Base-by-base conservation (phyloP, 2,113 vertebrate genomes). In the Oophaga pumilio region DNA sequence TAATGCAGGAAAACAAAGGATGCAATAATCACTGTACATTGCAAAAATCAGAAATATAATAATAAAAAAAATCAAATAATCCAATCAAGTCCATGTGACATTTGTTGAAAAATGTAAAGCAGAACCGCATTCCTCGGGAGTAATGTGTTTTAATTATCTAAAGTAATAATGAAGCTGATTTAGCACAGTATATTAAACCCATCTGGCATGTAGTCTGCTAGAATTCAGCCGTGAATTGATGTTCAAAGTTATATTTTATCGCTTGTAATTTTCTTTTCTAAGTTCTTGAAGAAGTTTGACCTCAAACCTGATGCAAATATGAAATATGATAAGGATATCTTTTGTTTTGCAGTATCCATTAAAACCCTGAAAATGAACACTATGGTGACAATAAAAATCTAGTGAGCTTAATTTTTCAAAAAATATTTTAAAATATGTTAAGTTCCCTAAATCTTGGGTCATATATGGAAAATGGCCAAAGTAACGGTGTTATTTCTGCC, bases 181-280 rank as follows among this genome's bases (percentile, higher is more conserved):
- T 53, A 90, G 81, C 90, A 68, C 56, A 71, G 33, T 53, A 84
- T 89, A 88, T 69, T 62, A 83, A 80, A 88, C 62, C 53, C 57
- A 83, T 88, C 87, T 87, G 57, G 43, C 8, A 89, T 85, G 52
- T 74, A 84, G 89, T 81, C 90, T 91, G 91, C 89, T 82, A 69
- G 66, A 92, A 89, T 80, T 73, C 92, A 93, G 90, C 88, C 87
- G 89, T 92, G 89, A 92, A 91, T 88, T 91, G 89, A 66, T 88
- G 11, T 9, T 82, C 87, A 88, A 88, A 84, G 81, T 88, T 88
- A 87, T 87, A 83, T 82, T 87, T 87, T 87, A 88, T 88, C 50
- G 69, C 87, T 77, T 76, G 60, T 56, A 76, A 88, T 88, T 76
- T 87, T 83, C 87, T 88, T 88, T 73, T 76, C 81, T 52, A 88